Conservation (phyloP, 2,888 invertebrate genomes). For the Pharmacophagus antenor region DNA sequence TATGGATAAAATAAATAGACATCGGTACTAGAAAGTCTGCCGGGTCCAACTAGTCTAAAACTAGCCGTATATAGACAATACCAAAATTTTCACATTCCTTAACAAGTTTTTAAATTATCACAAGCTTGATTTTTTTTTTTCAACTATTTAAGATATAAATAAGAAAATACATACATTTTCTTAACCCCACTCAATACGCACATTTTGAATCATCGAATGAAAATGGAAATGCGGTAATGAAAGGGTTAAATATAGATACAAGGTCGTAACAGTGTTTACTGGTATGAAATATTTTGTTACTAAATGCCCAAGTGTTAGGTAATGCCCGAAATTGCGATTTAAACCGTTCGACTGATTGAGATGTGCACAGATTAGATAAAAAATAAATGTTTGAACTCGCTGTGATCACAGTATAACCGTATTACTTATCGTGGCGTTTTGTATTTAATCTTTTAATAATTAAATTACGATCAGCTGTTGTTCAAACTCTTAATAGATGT, state of each 20-base stretch:
- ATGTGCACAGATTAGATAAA: slow-evolving; percentile 26
- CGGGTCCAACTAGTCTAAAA: too few relatives aligned
- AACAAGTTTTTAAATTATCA: too few relatives aligned
- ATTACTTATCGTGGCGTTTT: slow-evolving; percentile 9
- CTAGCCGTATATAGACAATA: too few relatives aligned
- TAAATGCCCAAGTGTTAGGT: slow-evolving; percentile 22
- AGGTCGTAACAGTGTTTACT: not conserved
- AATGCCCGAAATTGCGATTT: slow-evolving; percentile 12
- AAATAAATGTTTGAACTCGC: slow-evolving; percentile 9
- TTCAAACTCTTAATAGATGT: not conserved
- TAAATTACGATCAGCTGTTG: not conserved
- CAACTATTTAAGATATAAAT: too few relatives aligned
- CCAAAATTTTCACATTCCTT: too few relatives aligned
- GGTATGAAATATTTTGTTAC: slow-evolving; percentile 4
- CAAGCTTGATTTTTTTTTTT: too few relatives aligned
- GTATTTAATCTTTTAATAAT: slow-evolving; percentile 1
- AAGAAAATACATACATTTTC: too few relatives aligned
- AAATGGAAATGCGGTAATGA: not conserved
- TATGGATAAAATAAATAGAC: too few relatives aligned
- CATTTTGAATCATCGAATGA: too few relatives aligned
- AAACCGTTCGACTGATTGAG: slow-evolving; percentile 22
- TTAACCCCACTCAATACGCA: too few relatives aligned
- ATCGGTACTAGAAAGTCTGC: too few relatives aligned
- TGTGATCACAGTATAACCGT: not conserved
- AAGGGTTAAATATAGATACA: not conserved